Evolutionary conservation across 2,113 vertebrate genomes (phyloP).

Genomic region (Prunella fulvescens): DNA sequence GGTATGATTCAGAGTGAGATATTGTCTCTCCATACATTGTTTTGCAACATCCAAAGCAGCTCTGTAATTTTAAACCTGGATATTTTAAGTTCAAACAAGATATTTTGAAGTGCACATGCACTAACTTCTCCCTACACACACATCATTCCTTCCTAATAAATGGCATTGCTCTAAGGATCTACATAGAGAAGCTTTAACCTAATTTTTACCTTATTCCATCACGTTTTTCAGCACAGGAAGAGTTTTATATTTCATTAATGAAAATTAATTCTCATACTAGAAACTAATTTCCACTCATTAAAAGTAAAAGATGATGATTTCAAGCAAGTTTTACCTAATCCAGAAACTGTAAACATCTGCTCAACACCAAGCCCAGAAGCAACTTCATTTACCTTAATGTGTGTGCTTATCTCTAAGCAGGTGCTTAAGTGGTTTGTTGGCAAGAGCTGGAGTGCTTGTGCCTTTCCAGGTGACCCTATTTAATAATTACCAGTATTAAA

Average conservation of each 20-base stretch:
- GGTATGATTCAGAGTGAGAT: not conserved
- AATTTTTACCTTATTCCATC: not conserved
- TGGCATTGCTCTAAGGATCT: not conserved
- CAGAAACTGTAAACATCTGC: not conserved
- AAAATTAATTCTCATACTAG: not conserved
- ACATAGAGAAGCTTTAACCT: not conserved
- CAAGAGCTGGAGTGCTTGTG: not conserved
- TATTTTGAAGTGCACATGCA: not conserved
- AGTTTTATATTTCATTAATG: not conserved
- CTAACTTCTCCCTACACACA: not conserved
- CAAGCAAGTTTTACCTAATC: not conserved
- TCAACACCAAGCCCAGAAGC: not conserved
- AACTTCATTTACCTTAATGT: not conserved
- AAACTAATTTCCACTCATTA: not conserved
- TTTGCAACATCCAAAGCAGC: not conserved
- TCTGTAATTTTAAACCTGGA: not conserved
- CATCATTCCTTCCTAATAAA: not conserved
- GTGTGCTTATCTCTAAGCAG: not conserved
- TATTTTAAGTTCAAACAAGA: not conserved
- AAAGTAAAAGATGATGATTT: not conserved
- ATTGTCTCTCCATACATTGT: not conserved
- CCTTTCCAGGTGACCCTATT: slow-evolving; percentile 11
- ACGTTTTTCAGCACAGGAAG: not conserved
- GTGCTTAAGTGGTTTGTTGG: slow-evolving; percentile 42
- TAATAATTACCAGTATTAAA: slow-evolving; percentile 19